phyloP scores from a whole-genome alignment of 2,888 invertebrate species.

The Ctena decussata region DNA sequence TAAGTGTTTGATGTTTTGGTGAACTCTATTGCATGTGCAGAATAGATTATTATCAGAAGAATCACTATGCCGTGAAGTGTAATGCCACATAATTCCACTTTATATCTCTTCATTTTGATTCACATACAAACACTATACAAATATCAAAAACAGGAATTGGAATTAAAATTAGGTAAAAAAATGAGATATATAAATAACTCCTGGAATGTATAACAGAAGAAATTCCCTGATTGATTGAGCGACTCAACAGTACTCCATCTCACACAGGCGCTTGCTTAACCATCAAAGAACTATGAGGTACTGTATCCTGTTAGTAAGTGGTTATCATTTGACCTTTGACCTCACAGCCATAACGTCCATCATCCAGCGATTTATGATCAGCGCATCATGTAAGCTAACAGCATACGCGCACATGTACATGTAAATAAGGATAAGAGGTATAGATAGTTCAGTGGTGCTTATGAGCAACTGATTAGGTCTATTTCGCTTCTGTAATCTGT shows the following conservation, averaged over 20 bases:
- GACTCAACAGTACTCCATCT: background rate
- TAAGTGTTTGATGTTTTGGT: conserved; percentile 73
- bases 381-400: background rate
- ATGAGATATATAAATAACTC: background rate
- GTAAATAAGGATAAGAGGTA: no score
- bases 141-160: background rate
- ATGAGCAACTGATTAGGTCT: no score
- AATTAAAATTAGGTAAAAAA: background rate
- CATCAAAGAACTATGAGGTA: no score
- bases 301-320: no score
- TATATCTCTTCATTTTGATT: background rate
- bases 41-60: conserved; percentile 34
- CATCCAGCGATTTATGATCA: background rate
- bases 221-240: conserved; percentile 2
- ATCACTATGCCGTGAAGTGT: background rate
- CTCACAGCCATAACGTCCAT: background rate
- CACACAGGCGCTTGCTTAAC: no score
- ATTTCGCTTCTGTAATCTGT: no score
- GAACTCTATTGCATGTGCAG: conserved; percentile 63
- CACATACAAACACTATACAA: background rate
- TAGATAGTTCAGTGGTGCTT: no score
- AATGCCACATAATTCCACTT: background rate
- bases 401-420: background rate
- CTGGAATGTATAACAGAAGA: background rate
- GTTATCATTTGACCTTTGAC: background rate